Conservation (phyloP, 2,888 invertebrate species). For the Sesia apiformis region DNA sequence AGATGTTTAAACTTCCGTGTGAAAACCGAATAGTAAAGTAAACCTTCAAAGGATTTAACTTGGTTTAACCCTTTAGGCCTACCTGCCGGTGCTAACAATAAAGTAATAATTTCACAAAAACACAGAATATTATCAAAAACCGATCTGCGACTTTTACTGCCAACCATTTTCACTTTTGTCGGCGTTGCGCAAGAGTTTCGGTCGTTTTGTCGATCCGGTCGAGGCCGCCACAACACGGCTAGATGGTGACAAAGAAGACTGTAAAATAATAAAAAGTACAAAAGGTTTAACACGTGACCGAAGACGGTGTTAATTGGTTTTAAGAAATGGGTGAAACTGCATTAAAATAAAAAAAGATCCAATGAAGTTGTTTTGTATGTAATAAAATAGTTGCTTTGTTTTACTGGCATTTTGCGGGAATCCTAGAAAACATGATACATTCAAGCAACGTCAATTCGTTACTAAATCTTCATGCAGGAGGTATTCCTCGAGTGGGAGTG, state of each 20-base stretch:
- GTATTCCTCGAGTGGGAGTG: no score
- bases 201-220: slow-evolving; percentile 11
- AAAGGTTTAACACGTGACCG: slow-evolving; percentile 58
- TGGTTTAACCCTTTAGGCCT: neutral
- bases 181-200: slow-evolving; percentile 45
- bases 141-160: slow-evolving; percentile 45
- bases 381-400: neutral
- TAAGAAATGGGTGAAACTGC: slow-evolving; percentile 32
- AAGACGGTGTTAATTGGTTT: slow-evolving; percentile 60
- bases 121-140: slow-evolving; percentile 22
- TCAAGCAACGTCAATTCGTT: no score
- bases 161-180: slow-evolving; percentile 66
- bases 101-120: slow-evolving; percentile 23
- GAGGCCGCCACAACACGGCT: slow-evolving; percentile 13
- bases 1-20: neutral
- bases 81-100: slow-evolving; percentile 6
- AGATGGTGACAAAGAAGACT: slow-evolving; percentile 26
- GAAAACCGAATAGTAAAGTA: neutral
- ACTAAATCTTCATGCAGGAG: no score
- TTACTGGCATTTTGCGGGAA: no score
- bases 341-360: neutral
- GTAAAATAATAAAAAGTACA: slow-evolving; percentile 51
- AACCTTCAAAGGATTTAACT: neutral
- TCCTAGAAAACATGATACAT: no score
- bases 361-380: no score